Evolutionary conservation across 2,113 vertebrate species (phyloP).

Genomic region (Nycticebus coucang): DNA sequence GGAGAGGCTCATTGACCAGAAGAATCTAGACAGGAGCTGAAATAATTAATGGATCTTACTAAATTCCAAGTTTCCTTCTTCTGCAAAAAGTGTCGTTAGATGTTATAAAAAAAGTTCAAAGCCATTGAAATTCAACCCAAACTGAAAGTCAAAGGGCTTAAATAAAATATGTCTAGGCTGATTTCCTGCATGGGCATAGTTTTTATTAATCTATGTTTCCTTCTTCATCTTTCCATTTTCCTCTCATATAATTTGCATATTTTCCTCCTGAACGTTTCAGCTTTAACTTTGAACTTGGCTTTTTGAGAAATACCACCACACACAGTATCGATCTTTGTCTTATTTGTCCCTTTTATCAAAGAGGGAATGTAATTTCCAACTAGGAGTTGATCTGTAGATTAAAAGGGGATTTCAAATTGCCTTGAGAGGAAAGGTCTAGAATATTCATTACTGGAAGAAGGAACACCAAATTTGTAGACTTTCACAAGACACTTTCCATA

Average conservation of each 20-base stretch:
- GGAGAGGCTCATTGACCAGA: neutral
- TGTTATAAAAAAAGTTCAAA: constrained; percentile 27
- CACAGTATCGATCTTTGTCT: constrained; percentile 51
- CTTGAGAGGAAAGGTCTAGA: constrained; percentile 33
- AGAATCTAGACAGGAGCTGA: neutral
- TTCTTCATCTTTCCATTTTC: constrained; percentile 51
- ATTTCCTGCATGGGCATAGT: constrained; percentile 46
- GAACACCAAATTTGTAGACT: constrained; percentile 22
- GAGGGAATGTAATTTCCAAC: constrained; percentile 27
- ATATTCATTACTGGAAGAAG: constrained; percentile 40
- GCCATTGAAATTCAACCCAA: constrained; percentile 55
- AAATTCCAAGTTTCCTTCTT: neutral
- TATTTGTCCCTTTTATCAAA: constrained; percentile 46
- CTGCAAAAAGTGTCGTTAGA: constrained; percentile 44
- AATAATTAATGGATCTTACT: neutral
- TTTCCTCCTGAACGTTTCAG: neutral
- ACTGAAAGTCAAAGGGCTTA: constrained; percentile 62
- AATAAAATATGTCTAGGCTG: constrained; percentile 59
- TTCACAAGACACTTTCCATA: constrained; percentile 38
- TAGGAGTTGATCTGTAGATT: constrained; percentile 55
- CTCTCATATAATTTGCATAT: constrained; percentile 23
- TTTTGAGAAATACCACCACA: neutral
- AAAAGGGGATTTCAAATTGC: constrained; percentile 48
- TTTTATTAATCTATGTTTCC: constrained; percentile 54
- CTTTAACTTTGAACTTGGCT: constrained; percentile 42